phyloP scores from a whole-genome alignment of 92 coral and sea anemone species.

The Desmophyllum pertusum region DNA sequence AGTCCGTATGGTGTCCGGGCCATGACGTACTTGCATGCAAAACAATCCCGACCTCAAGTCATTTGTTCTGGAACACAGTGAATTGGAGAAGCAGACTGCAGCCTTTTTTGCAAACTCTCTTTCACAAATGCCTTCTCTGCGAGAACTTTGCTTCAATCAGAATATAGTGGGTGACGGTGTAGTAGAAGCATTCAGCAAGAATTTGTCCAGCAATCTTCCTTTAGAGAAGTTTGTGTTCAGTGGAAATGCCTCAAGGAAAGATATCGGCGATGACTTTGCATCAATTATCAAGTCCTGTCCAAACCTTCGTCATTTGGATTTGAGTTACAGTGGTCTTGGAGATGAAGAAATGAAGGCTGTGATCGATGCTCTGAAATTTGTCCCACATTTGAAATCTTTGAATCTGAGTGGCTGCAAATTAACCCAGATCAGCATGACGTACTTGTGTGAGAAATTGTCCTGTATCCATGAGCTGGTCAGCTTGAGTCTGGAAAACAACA shows the following conservation, averaged over 20 bases:
- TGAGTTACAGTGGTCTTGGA: constrained; percentile 61
- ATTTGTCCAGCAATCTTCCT: constrained; percentile 42
- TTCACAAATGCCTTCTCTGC: constrained; percentile 55
- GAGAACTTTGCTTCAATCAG: constrained; percentile 62
- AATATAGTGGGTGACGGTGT: constrained; percentile 60
- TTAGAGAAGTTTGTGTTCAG: constrained; percentile 64
- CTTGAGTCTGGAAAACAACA: constrained; percentile 53
- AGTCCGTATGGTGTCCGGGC: constrained; percentile 78
- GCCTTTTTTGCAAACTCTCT: constrained; percentile 70
- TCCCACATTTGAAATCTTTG: constrained; percentile 50
- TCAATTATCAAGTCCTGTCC: constrained; percentile 65
- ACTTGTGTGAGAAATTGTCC: constrained; percentile 44
- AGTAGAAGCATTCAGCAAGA: constrained; percentile 61
- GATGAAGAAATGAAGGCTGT: constrained; percentile 56
- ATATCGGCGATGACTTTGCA: constrained; percentile 63
- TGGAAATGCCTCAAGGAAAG: constrained; percentile 46
- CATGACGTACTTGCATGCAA: constrained; percentile 70
- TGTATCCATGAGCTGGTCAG: constrained; percentile 42
- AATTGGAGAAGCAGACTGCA: constrained; percentile 55
- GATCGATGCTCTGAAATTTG: constrained; percentile 51
- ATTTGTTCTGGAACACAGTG: constrained; percentile 60
- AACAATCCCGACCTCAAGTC: constrained; percentile 66
- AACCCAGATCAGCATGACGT: constrained; percentile 21
- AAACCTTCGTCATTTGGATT: constrained; percentile 54
- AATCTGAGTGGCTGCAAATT: constrained; percentile 62